Percentiles rank a stretch among this genome's conserved stretches.
Conservation (phyloP, 2,888 invertebrate genomes). For the Ophion ventricosus region DNA sequence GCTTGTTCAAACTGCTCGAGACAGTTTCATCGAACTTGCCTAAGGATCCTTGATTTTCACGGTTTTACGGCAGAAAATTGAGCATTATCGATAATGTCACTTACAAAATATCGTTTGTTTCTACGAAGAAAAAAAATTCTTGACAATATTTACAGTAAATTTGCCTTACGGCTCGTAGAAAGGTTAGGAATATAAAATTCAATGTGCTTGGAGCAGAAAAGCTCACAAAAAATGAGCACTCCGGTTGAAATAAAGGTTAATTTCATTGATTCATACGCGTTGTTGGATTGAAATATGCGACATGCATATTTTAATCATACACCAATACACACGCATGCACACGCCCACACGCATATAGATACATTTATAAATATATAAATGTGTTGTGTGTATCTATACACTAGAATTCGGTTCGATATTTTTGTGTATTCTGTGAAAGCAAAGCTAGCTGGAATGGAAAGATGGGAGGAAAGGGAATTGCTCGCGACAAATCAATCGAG, state of each 20-base stretch:
- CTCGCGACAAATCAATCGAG: conserved; percentile 75
- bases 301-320: conserved; percentile 79
- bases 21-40: not conserved
- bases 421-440: conserved; percentile 31
- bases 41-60: not conserved
- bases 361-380: not conserved
- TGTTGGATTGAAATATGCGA: conserved; percentile 56
- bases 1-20: conserved; percentile 30
- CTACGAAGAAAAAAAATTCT: not conserved
- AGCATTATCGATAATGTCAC: not conserved
- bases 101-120: not conserved
- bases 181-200: not conserved
- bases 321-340: conserved; percentile 60
- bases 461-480: conserved; percentile 63
- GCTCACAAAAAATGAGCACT: not conserved
- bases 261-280: conserved; percentile 26
- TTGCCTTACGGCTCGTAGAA: not conserved
- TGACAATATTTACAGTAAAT: not conserved
- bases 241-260: conserved; percentile 46
- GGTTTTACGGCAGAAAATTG: not conserved
- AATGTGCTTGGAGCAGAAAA: not conserved
- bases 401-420: not conserved
- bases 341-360: not conserved
- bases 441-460: conserved; percentile 47
- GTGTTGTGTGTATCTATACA: not conserved